Evolutionary conservation across 2,797 vertebrate genomes (phyloP).

Genomic region (Sarcophilus harrisii): DNA sequence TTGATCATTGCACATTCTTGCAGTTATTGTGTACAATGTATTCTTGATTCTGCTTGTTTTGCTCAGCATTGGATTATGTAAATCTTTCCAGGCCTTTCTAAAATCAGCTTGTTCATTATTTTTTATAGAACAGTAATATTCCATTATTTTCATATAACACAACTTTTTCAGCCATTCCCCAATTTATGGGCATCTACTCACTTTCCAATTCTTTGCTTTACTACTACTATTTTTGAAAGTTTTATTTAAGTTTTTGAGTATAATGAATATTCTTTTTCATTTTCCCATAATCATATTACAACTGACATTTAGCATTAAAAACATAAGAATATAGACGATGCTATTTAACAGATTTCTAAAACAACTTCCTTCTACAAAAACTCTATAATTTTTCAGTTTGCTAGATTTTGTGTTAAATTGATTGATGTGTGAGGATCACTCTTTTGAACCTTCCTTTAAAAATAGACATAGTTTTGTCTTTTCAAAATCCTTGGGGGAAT

Average conservation of each 20-base stretch:
- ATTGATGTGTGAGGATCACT: neutral
- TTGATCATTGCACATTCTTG: too few species aligned
- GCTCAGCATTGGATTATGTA: too few species aligned
- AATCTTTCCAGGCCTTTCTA: too few species aligned
- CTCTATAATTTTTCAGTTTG: neutral
- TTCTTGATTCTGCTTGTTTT: too few species aligned
- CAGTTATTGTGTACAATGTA: too few species aligned
- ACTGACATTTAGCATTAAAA: neutral
- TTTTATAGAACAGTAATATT: too few species aligned
- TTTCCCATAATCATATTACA: neutral
- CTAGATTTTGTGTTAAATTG: neutral
- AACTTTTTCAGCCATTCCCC: too few species aligned
- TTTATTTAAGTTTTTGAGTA: neutral
- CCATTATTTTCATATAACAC: too few species aligned
- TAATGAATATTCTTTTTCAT: neutral
- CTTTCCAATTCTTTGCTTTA: too few species aligned
- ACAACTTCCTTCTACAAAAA: neutral
- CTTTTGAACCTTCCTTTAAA: neutral
- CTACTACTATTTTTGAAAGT: neutral
- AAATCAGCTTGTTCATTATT: too few species aligned
- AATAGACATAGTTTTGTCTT: neutral
- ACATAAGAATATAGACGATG: neutral
- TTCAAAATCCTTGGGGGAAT: slow-evolving; percentile 6
- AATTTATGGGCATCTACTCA: too few species aligned
- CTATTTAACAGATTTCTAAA: neutral